These are phyloP conservation scores for Suricata suricatta DNA, from an alignment of 2,113 vertebrate species.

Conservation along the genomic window DNA sequence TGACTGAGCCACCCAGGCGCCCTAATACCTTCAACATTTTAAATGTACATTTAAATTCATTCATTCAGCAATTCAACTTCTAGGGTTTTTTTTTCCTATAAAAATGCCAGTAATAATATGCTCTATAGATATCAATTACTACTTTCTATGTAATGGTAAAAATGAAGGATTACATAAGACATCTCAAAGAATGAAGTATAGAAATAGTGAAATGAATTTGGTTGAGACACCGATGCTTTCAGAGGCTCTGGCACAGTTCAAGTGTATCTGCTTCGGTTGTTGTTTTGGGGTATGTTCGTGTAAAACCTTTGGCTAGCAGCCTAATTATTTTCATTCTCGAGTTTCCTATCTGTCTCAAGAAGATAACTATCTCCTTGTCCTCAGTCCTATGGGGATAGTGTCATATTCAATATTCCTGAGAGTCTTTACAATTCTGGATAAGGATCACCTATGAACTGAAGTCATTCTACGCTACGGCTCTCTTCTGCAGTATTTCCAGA, in stretches of 20 bases:
- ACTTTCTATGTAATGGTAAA: background rate
- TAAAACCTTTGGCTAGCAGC: background rate
- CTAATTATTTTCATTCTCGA: background rate
- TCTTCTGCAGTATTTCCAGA: background rate
- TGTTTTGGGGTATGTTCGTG: background rate
- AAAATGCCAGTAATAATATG: background rate
- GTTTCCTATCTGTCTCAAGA: constrained; percentile 1
- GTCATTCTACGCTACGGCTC: background rate
- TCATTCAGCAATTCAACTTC: background rate
- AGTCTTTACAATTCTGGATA: background rate
- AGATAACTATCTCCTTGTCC: background rate
- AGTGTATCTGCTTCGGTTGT: background rate
- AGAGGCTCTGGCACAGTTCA: background rate
- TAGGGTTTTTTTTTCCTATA: background rate
- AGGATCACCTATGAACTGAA: background rate
- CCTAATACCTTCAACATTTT: background rate
- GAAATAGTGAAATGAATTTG: background rate
- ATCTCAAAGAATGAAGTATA: background rate
- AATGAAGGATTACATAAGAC: background rate
- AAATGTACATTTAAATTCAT: background rate
- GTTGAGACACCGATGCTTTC: background rate
- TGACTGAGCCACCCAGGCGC: too few species aligned
- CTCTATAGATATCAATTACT: background rate
- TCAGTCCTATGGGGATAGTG: background rate
- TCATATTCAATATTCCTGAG: background rate